Percentiles rank a stretch among this genome's conserved stretches.
phyloP scores from a whole-genome alignment of 2,888 invertebrate genomes.

The Camponotus fellah region DNA sequence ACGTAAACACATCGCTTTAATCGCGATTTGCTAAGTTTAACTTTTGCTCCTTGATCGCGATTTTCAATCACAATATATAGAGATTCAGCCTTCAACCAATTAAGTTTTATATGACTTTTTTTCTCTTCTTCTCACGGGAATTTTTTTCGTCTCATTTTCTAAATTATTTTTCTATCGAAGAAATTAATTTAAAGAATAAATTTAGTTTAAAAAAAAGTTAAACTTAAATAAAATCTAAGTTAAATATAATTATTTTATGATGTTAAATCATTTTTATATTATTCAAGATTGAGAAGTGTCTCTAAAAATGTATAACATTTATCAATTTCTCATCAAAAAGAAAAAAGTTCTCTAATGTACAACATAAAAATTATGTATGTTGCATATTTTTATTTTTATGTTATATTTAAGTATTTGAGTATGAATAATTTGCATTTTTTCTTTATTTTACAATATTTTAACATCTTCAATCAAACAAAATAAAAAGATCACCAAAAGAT shows the following conservation, averaged over 20 bases:
- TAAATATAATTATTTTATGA: background rate
- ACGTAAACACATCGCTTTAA: slow-evolving; percentile 4
- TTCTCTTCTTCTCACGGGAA: background rate
- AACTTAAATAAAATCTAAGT: slow-evolving; percentile 3
- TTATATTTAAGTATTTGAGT: background rate
- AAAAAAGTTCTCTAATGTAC: background rate
- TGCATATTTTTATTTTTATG: background rate
- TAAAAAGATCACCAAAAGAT: background rate
- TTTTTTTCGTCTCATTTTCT: background rate
- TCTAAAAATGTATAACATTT: background rate
- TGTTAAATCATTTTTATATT: background rate
- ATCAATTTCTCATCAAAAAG: background rate
- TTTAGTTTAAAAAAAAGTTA: background rate
- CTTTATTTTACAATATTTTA: background rate
- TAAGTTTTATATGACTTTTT: background rate
- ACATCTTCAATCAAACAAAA: background rate
- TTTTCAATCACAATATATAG: background rate
- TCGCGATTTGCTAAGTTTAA: background rate
- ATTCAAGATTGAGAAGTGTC: too few relatives aligned
- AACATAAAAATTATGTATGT: background rate
- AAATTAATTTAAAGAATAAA: background rate
- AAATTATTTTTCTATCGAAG: too few relatives aligned
- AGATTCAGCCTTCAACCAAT: background rate
- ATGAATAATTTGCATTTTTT: background rate
- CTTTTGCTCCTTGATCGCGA: background rate